A percentile compares a stretch with the other conserved stretches of the same genome.
Conservation (phyloP, 1,140 invertebrate genomes). For the Scylla paramamosain region DNA sequence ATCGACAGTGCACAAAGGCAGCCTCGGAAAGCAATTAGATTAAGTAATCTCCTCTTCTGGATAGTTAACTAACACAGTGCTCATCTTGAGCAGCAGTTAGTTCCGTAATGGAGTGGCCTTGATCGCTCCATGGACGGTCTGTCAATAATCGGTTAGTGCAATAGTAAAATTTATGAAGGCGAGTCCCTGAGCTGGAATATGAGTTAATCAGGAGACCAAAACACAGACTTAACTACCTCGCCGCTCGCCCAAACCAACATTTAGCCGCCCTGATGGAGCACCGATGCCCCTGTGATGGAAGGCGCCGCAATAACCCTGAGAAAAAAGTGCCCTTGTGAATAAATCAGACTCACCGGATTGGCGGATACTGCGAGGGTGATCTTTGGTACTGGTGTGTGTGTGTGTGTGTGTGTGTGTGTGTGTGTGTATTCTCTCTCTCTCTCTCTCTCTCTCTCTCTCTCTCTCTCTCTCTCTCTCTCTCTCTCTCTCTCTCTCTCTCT, state of each 20-base stretch:
- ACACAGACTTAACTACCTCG: slow-evolving; percentile 24
- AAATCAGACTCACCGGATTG: neutral
- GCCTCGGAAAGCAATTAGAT: slow-evolving; percentile 42
- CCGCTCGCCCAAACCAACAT: slow-evolving; percentile 16
- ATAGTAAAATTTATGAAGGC: neutral
- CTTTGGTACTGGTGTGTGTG: neutral
- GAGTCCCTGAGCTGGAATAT: neutral
- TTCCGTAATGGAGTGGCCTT: slow-evolving; percentile 8
- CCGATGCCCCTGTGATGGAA: neutral
- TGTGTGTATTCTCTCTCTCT: slow-evolving; percentile 13
- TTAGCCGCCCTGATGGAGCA: slow-evolving; percentile 41
- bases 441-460: slow-evolving; percentile 20
- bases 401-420: slow-evolving; percentile 20
- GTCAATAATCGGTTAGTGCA: neutral
- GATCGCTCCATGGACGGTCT: neutral
- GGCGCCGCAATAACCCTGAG: neutral
- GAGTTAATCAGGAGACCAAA: slow-evolving; percentile 44
- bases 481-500: slow-evolving; percentile 20
- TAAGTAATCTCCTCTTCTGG: slow-evolving; percentile 26
- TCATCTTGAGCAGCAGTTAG: neutral
- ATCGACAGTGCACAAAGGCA: slow-evolving; percentile 1
- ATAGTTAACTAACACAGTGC: slow-evolving; percentile 21
- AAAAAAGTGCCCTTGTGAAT: neutral
- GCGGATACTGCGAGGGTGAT: neutral
- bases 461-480: slow-evolving; percentile 20